A percentile compares a stretch with the other conserved stretches of the same genome.
Conservation (phyloP, 2,113 vertebrate genomes). For the Brachypteracias leptosomus region DNA sequence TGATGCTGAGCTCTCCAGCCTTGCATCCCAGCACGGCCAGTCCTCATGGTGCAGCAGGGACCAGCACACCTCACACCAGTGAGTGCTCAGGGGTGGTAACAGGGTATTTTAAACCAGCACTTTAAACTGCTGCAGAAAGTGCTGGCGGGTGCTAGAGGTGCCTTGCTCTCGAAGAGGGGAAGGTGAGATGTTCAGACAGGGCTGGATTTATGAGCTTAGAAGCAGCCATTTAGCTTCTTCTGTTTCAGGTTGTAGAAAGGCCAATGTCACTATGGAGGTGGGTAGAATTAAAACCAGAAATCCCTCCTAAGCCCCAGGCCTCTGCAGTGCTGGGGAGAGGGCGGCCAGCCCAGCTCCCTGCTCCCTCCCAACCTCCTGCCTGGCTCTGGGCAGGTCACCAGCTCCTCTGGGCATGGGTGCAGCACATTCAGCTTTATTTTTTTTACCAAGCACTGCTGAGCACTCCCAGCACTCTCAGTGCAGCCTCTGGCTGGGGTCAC, state of each 20-base stretch:
- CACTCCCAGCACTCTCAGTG: not conserved
- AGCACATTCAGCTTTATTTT: not conserved
- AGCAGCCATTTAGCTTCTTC: constrained; percentile 21
- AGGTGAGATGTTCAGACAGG: not conserved
- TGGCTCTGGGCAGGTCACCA: not conserved
- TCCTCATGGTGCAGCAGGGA: not conserved
- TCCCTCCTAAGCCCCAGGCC: constrained; percentile 37
- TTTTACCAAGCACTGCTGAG: not conserved
- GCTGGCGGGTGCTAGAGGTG: fast-evolving
- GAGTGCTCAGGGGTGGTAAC: not conserved
- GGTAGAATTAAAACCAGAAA: constrained; percentile 49
- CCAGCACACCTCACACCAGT: not conserved
- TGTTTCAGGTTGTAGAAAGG: constrained; percentile 52
- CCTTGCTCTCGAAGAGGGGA: not conserved
- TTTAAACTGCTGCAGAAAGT: not conserved
- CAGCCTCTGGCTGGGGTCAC: not conserved
- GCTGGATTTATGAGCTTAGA: constrained; percentile 38
- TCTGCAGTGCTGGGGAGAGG: not conserved
- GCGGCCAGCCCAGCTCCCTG: not conserved
- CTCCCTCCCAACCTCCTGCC: not conserved
- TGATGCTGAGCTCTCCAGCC: not conserved
- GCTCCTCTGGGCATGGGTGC: not conserved
- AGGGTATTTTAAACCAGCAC: not conserved
- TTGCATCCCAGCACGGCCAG: not conserved
- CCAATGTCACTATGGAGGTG: constrained; percentile 53